These are phyloP conservation scores for Scaptomyza montana DNA, from an alignment of 1,140 invertebrate genomes.

Conservation along the genomic window DNA sequence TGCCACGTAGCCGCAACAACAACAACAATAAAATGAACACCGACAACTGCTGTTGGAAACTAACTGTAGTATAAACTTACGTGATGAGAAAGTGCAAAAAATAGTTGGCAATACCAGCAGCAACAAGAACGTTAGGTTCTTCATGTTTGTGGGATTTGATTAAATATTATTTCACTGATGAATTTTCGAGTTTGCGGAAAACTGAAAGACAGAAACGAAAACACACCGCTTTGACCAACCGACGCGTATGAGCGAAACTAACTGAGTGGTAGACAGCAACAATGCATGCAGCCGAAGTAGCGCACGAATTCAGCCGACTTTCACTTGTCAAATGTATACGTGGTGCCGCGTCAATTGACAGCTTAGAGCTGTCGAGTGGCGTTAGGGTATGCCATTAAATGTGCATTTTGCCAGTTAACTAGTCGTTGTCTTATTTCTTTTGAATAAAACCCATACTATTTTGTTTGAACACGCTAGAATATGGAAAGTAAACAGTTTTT, in stretches of 20 bases:
- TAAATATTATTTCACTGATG: constrained; percentile 26
- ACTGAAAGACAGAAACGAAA: constrained; percentile 17
- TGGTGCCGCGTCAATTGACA: constrained; percentile 71
- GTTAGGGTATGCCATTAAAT: not conserved
- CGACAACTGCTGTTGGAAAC: not conserved
- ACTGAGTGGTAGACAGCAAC: constrained; percentile 46
- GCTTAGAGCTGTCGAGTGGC: constrained; percentile 45
- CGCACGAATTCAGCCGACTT: constrained; percentile 65
- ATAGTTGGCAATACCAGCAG: constrained; percentile 86
- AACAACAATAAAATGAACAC: not conserved
- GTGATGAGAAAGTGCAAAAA: constrained; percentile 85
- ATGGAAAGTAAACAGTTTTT: too few relatives aligned
- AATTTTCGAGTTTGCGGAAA: constrained; percentile 34
- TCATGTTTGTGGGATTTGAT: constrained; percentile 84
- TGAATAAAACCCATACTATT: not conserved
- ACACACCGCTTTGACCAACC: constrained; percentile 37
- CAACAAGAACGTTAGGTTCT: constrained; percentile 85
- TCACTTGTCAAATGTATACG: constrained; percentile 77
- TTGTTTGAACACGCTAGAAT: not conserved
- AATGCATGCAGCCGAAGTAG: constrained; percentile 58
- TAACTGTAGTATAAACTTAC: constrained; percentile 84
- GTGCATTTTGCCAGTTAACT: not conserved
- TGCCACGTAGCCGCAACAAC: constrained; percentile 53
- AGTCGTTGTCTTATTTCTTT: not conserved
- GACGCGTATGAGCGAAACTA: constrained; percentile 54